Evolutionary conservation across 2,888 invertebrate species (phyloP).

Genomic region (Harmothoe impar): DNA sequence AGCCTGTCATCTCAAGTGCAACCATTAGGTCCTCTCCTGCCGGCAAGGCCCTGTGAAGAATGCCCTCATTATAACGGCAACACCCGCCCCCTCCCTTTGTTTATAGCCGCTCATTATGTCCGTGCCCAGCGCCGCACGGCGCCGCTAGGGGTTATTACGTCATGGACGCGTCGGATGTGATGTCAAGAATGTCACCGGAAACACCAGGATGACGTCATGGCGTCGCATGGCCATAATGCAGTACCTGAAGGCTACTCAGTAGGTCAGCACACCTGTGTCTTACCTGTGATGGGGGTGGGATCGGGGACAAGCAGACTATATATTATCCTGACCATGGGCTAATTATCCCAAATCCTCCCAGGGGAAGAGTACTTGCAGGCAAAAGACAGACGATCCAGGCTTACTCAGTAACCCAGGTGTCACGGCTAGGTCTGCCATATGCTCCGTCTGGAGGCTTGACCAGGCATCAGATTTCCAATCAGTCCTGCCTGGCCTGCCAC

Average conservation of each 20-base stretch:
- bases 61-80: constrained; percentile 37
- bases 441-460: background rate
- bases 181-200: background rate
- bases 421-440: background rate
- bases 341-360: background rate
- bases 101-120: constrained; percentile 40
- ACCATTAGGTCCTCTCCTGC: constrained; percentile 26
- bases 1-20: constrained; percentile 37
- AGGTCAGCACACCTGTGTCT: no score
- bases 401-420: background rate
- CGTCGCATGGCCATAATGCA: background rate
- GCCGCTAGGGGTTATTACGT: background rate
- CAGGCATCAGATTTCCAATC: constrained; percentile 26
- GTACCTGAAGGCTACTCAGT: no score
- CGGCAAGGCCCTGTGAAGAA: constrained; percentile 25
- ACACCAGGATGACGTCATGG: background rate
- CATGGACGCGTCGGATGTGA: constrained; percentile 28
- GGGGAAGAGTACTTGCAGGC: background rate
- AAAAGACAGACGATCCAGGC: background rate
- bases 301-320: no score
- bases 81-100: constrained; percentile 17
- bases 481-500: background rate
- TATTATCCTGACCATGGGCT: background rate
- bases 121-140: background rate
- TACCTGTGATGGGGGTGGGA: no score